Evolutionary conservation across 1,140 invertebrate species (phyloP).

Genomic region (Cotesia chilonis): DNA sequence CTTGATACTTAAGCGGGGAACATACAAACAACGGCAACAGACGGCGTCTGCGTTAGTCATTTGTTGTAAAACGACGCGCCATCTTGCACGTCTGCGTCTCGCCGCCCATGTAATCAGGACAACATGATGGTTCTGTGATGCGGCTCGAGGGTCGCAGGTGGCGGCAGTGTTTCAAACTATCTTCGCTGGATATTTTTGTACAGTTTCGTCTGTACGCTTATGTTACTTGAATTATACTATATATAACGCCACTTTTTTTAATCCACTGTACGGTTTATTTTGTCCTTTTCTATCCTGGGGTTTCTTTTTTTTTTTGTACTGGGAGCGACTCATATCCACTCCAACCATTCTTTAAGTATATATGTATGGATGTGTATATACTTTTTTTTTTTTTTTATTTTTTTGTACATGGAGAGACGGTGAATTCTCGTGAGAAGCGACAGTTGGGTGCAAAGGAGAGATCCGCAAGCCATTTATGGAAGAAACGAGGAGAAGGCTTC

Average conservation of each 20-base stretch:
- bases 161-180: slow-evolving; percentile 1
- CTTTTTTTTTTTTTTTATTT: background rate
- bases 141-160: slow-evolving; percentile 8
- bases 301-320: background rate
- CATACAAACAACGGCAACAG: slow-evolving; percentile 35
- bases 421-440: slow-evolving; percentile 15
- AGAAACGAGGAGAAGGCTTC: slow-evolving; percentile 63
- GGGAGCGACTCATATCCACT: background rate
- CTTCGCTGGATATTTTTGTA: too few relatives aligned
- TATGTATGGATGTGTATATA: background rate
- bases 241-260: too few relatives aligned
- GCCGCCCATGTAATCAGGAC: slow-evolving; percentile 56
- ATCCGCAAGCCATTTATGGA: slow-evolving; percentile 52
- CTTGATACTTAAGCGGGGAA: slow-evolving; percentile 50
- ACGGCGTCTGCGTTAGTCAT: slow-evolving; percentile 55
- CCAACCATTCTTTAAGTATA: background rate
- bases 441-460: slow-evolving; percentile 27
- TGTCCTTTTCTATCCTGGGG: background rate
- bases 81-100: slow-evolving; percentile 65
- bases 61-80: slow-evolving; percentile 44
- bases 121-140: slow-evolving; percentile 39
- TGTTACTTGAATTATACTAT: background rate
- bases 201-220: too few relatives aligned
- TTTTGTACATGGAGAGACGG: background rate
- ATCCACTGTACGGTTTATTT: background rate